Percentiles rank a stretch among this genome's conserved stretches.
Conservation (phyloP, 2,888 invertebrate species). For the Elaeidobius kamerunicus region DNA sequence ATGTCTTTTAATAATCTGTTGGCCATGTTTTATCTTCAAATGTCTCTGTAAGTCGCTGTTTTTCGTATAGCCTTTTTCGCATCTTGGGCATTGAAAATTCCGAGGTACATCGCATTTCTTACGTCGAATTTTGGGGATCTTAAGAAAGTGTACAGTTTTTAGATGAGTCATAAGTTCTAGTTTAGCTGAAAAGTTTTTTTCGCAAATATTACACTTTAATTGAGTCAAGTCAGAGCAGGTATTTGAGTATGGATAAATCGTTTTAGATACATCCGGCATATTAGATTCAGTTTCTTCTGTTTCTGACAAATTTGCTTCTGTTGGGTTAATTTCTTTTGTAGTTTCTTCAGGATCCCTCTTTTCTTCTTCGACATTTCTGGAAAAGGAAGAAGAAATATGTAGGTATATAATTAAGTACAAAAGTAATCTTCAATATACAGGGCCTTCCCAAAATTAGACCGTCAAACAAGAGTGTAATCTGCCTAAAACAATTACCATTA, state of each 20-base stretch:
- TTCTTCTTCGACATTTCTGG: no score
- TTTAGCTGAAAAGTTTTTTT: conserved; percentile 33
- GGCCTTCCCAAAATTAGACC: no score
- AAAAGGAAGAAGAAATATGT: no score
- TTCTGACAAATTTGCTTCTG: background rate
- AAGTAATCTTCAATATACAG: no score
- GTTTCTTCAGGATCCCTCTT: background rate
- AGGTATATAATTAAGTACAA: no score
- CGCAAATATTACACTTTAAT: conserved; percentile 34
- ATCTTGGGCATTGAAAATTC: conserved; percentile 42
- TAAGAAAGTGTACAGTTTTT: conserved; percentile 33
- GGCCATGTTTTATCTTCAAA: conserved; percentile 38
- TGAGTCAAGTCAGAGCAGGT: background rate
- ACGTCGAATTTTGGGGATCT: conserved; percentile 34
- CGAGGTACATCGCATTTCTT: conserved; percentile 41
- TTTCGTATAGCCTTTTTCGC: conserved; percentile 44
- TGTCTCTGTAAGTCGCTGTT: conserved; percentile 47
- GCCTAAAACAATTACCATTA: no score
- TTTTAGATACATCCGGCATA: background rate
- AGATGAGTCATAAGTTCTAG: conserved; percentile 36
- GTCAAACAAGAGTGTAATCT: no score
- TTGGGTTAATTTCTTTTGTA: background rate
- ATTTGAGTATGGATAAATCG: background rate
- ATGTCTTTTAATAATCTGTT: conserved; percentile 4
- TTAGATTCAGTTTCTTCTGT: background rate